A percentile compares a stretch with the other conserved stretches of the same genome.
Conservation (phyloP, 2,797 vertebrate species). For the Anas georgica region DNA sequence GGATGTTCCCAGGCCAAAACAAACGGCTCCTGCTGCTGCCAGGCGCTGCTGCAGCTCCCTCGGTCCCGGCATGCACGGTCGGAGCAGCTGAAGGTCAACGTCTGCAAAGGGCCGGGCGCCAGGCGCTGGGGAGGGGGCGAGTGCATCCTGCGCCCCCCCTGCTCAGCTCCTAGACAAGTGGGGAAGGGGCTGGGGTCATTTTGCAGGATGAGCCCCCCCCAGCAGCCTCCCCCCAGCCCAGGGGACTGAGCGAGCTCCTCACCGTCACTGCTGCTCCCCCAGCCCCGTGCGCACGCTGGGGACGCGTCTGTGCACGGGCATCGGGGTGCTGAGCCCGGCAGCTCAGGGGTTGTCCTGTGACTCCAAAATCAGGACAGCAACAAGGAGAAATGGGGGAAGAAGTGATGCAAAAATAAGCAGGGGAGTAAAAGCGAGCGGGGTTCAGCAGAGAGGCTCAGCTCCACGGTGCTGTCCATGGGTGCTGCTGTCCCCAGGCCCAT, state of each 20-base stretch:
- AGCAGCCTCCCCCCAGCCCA: not conserved
- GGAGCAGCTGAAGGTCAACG: not conserved
- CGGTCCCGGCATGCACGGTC: not conserved
- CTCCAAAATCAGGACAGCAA: not conserved
- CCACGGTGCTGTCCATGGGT: not conserved
- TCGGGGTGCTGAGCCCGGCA: not conserved
- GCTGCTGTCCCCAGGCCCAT: not conserved
- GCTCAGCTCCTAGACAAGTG: accelerated
- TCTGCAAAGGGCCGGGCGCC: accelerated
- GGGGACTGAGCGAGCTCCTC: no score
- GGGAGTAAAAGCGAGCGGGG: accelerated
- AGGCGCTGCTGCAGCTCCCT: accelerated
- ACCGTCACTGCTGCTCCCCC: no score
- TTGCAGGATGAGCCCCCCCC: not conserved
- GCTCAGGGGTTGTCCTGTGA: not conserved
- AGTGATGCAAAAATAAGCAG: accelerated
- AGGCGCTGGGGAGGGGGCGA: not conserved
- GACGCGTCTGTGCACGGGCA: accelerated
- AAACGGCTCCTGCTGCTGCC: accelerated
- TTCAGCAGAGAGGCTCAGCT: no score
- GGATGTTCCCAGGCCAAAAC: not conserved
- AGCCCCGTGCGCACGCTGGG: no score
- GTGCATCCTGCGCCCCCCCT: not conserved
- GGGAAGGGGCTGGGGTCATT: not conserved
- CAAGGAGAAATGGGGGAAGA: accelerated